These are phyloP conservation scores for Epizoanthus scotinus DNA, from an alignment of 92 coral and sea anemone genomes.

Conservation along the genomic window DNA sequence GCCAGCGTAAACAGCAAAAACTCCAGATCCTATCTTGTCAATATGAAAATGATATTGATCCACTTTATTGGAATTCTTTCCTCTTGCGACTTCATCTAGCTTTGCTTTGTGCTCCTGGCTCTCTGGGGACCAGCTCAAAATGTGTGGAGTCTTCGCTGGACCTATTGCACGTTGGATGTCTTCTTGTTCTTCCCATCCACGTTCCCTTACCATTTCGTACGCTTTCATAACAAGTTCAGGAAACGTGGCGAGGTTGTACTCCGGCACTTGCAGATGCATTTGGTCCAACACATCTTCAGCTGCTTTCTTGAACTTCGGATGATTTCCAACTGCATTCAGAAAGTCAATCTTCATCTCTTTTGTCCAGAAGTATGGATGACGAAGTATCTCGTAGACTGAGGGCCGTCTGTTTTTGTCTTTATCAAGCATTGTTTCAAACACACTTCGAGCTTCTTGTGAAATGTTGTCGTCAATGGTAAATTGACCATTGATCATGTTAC, in stretches of 20 bases:
- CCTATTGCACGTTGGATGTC: too few relatives aligned
- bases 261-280: background rate
- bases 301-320: conserved; percentile 22
- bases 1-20: conserved; percentile 9
- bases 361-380: conserved; percentile 43
- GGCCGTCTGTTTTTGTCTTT: conserved; percentile 29
- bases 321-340: conserved; percentile 48
- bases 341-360: conserved; percentile 38
- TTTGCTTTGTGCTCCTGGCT: too few relatives aligned
- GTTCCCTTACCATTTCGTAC: too few relatives aligned
- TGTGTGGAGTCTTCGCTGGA: too few relatives aligned
- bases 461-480: conserved; percentile 2
- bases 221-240: too few relatives aligned
- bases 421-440: conserved; percentile 7
- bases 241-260: too few relatives aligned
- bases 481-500: conserved; percentile 19
- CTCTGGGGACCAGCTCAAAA: too few relatives aligned
- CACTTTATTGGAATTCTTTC: too few relatives aligned
- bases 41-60: background rate
- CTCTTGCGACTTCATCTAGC: too few relatives aligned
- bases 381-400: conserved; percentile 19
- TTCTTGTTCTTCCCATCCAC: too few relatives aligned
- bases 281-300: background rate
- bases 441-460: background rate
- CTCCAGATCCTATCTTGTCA: conserved; percentile 13